These are phyloP conservation scores for Trachelus iudaicus DNA, from an alignment of 2,888 invertebrate genomes.

Conservation along the genomic window DNA sequence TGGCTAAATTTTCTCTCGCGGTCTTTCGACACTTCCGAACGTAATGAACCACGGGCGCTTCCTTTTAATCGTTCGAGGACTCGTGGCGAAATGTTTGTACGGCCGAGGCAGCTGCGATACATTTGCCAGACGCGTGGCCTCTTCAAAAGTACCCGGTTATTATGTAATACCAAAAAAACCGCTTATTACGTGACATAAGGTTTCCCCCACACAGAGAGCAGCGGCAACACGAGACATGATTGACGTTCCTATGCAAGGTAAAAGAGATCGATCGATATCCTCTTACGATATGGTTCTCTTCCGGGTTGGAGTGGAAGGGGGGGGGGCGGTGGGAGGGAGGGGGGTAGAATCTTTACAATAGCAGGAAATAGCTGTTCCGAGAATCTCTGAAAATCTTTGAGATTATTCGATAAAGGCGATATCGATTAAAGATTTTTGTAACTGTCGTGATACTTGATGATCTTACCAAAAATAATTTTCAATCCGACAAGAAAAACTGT, in stretches of 20 bases:
- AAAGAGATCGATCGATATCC: neutral
- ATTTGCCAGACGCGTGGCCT: slow-evolving; percentile 23
- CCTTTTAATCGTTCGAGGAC: neutral
- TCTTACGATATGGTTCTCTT: neutral
- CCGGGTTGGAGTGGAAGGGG: neutral
- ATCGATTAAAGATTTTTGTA: too few relatives aligned
- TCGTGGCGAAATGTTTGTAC: slow-evolving; percentile 17
- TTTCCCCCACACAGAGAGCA: neutral
- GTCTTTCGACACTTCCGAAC: neutral
- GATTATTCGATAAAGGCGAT: neutral
- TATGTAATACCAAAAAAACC: slow-evolving; percentile 32
- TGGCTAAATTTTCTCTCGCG: neutral
- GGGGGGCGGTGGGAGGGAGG: neutral
- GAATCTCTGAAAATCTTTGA: neutral
- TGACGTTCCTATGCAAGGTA: neutral
- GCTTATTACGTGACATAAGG: slow-evolving; percentile 29
- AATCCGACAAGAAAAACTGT: too few relatives aligned
- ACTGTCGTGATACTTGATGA: too few relatives aligned
- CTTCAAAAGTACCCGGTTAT: slow-evolving; percentile 13
- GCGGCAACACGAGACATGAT: neutral
- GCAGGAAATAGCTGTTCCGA: neutral
- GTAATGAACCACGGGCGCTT: neutral
- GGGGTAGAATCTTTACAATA: neutral
- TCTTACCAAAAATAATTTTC: too few relatives aligned
- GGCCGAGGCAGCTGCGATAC: slow-evolving; percentile 18